Evolutionary conservation across 2,113 vertebrate species (phyloP).

Genomic region (Atlantisia rogersi): DNA sequence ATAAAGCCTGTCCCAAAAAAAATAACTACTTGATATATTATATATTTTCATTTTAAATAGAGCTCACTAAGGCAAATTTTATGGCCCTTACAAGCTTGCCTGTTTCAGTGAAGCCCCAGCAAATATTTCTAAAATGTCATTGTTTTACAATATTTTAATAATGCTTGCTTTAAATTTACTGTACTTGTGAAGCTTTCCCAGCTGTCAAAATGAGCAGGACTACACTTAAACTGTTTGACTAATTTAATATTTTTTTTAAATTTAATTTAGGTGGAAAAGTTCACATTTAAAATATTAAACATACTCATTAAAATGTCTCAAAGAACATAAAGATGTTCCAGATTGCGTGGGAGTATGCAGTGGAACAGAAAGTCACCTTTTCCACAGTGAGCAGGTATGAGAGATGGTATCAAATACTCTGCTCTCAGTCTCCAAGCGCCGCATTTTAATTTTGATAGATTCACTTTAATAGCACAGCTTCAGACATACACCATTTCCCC

Average conservation of each 20-base stretch:
- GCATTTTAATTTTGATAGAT: not conserved
- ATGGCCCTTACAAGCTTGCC: not conserved
- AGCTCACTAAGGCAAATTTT: not conserved
- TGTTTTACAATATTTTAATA: not conserved
- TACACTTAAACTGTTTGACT: not conserved
- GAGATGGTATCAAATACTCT: not conserved
- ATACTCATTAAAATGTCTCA: not conserved
- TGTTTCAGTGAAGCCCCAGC: not conserved
- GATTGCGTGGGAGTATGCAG: not conserved
- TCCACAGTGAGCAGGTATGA: rapidly evolving
- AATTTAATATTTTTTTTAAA: not conserved
- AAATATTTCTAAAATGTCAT: not conserved
- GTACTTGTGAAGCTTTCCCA: not conserved
- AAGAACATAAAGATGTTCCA: not conserved
- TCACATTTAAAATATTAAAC: not conserved
- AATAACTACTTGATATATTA: not conserved
- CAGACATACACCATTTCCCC: not conserved
- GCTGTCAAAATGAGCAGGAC: not conserved
- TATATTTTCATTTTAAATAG: not conserved
- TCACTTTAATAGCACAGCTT: not conserved
- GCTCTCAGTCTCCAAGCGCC: not conserved
- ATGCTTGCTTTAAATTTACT: not conserved
- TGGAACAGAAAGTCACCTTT: not conserved
- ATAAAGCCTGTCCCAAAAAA: not conserved
- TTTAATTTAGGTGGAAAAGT: not conserved